Evolutionary conservation across 2,888 invertebrate species (phyloP).

Genomic region (Ormyrus nitidulus): DNA sequence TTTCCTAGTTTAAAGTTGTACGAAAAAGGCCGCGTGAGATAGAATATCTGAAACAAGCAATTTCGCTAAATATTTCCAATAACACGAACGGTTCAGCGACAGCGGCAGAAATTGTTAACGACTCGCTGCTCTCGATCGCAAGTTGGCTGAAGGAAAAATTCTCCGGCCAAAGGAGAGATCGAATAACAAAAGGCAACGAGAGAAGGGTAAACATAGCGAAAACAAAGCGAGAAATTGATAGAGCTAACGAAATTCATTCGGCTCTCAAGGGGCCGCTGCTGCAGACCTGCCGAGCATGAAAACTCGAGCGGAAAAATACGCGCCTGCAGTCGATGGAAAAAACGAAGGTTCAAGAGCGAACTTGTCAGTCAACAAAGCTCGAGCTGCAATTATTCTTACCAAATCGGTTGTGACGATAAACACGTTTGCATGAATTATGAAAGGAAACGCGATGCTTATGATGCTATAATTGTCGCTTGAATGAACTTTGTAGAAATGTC

Average conservation of each 20-base stretch:
- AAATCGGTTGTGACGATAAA: constrained; percentile 35
- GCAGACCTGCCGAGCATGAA: not conserved
- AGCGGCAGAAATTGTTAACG: constrained; percentile 2
- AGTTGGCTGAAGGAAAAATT: not conserved
- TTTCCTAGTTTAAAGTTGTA: too few relatives aligned
- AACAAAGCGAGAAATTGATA: constrained; percentile 24
- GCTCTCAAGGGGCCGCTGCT: not conserved
- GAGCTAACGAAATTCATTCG: constrained; percentile 7
- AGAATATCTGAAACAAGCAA: too few relatives aligned
- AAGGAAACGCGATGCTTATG: too few relatives aligned
- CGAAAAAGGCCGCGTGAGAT: too few relatives aligned
- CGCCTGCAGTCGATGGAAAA: constrained; percentile 15
- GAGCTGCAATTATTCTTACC: not conserved
- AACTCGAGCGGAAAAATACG: constrained; percentile 37
- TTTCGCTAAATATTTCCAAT: too few relatives aligned
- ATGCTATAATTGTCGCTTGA: too few relatives aligned
- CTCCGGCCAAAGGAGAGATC: not conserved
- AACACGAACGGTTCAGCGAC: too few relatives aligned
- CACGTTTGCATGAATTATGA: constrained; percentile 1
- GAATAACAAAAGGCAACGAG: not conserved
- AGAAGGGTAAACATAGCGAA: not conserved
- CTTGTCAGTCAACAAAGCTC: constrained; percentile 35
- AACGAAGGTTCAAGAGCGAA: constrained; percentile 24
- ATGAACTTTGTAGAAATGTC: too few relatives aligned
- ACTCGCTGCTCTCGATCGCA: not conserved